Percentiles rank a stretch among this genome's conserved stretches.
Evolutionary conservation across 2,113 vertebrate genomes (phyloP).

Genomic region (Muscicapa adusta): DNA sequence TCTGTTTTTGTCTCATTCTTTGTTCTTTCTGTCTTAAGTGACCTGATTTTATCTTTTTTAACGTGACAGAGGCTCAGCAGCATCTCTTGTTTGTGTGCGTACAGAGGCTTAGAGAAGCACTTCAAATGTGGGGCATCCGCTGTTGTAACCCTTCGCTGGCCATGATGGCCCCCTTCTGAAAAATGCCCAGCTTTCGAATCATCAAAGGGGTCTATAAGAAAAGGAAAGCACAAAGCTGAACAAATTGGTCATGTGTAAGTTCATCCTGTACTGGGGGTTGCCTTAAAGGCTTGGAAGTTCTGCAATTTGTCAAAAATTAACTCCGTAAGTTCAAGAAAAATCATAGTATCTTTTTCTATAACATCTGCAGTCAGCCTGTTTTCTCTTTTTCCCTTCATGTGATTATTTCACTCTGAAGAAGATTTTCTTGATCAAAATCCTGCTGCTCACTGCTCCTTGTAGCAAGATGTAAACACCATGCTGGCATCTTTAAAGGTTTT

Average conservation of each 20-base stretch:
- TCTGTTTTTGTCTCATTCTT: background rate
- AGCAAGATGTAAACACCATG: background rate
- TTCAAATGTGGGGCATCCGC: background rate
- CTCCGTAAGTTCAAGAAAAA: background rate
- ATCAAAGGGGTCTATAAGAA: background rate
- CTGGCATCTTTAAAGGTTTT: background rate
- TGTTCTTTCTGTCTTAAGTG: slow-evolving; percentile 27
- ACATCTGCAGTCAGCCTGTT: background rate
- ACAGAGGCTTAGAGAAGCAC: background rate
- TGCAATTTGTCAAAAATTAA: background rate
- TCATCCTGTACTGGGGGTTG: background rate
- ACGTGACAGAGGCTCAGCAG: background rate
- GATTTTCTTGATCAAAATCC: background rate
- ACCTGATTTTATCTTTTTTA: slow-evolving; percentile 54
- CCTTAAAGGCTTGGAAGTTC: background rate
- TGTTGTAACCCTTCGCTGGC: slow-evolving; percentile 16
- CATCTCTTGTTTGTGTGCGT: background rate
- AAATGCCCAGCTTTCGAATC: background rate
- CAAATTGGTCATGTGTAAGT: background rate
- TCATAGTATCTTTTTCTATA: background rate
- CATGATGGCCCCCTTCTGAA: background rate
- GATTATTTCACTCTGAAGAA: background rate
- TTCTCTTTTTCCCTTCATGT: background rate
- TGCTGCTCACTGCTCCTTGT: background rate
- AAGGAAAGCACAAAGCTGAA: background rate